Evolutionary conservation across 2,797 vertebrate genomes (phyloP).

Genomic region (Epinephelus awoara): DNA sequence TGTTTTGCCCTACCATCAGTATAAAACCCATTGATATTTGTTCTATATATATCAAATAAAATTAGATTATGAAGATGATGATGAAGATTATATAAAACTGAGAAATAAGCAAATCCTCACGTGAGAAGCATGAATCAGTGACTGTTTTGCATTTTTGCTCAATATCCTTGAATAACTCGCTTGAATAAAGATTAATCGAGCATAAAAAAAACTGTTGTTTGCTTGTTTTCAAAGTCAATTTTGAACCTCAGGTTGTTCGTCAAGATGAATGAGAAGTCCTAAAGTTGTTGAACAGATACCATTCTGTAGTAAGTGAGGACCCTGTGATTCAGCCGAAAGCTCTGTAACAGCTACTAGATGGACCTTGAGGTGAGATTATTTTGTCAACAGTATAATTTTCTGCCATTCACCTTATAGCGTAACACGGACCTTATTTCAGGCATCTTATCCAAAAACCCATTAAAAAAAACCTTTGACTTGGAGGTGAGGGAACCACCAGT

Average conservation of each 20-base stretch:
- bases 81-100: too few relatives aligned
- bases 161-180: neutral
- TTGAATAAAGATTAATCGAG: neutral
- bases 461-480: too few relatives aligned
- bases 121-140: too few relatives aligned
- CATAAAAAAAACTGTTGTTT: neutral
- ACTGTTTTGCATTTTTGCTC: neutral
- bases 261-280: neutral
- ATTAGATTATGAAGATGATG: too few relatives aligned
- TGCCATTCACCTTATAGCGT: too few relatives aligned
- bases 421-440: too few relatives aligned
- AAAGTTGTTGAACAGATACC: neutral
- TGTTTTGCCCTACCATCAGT: neutral
- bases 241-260: neutral
- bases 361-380: neutral
- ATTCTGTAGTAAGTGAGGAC: too few relatives aligned
- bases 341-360: neutral
- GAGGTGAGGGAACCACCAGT: too few relatives aligned
- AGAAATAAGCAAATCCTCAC: neutral
- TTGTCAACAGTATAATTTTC: neutral
- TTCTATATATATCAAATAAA: neutral
- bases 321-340: too few relatives aligned
- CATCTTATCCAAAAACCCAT: too few relatives aligned
- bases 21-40: neutral
- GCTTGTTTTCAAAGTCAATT: neutral